Conservation (phyloP, 1,140 invertebrate genomes). For the Berghia stephanieae region DNA sequence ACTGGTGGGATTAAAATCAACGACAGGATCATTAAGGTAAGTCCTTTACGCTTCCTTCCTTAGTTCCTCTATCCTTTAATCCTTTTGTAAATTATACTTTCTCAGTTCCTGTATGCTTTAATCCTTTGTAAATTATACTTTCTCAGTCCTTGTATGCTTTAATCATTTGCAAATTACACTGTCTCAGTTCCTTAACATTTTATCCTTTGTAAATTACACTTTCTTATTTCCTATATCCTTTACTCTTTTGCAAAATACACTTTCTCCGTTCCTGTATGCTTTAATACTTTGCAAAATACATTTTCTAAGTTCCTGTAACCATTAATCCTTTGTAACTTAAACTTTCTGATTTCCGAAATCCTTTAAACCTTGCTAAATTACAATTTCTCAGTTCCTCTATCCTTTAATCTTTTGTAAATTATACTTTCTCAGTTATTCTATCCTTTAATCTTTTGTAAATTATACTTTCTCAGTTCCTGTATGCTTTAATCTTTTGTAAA, state of each 20-base stretch:
- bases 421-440: no score
- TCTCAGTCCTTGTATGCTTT: background rate
- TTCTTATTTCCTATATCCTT: background rate
- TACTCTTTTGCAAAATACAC: no score
- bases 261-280: background rate
- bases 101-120: background rate
- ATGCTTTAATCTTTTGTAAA: background rate
- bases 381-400: background rate
- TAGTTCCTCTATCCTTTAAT: background rate
- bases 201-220: background rate
- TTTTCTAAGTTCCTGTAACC: background rate
- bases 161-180: background rate
- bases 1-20: conserved; percentile 30
- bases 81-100: background rate
- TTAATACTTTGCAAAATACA: background rate
- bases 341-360: background rate
- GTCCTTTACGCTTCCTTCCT: background rate
- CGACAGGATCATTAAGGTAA: conserved; percentile 43
- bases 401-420: no score
- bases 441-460: no score
- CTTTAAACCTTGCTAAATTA: background rate
- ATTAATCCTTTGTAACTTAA: background rate
- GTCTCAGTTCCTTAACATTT: background rate
- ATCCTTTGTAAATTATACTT: background rate
- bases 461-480: background rate